Evolutionary conservation across 1,140 invertebrate species (phyloP), one percentile per base, ranked within the genome.

Genomic region (Drosophila nigrodunni): DNA sequence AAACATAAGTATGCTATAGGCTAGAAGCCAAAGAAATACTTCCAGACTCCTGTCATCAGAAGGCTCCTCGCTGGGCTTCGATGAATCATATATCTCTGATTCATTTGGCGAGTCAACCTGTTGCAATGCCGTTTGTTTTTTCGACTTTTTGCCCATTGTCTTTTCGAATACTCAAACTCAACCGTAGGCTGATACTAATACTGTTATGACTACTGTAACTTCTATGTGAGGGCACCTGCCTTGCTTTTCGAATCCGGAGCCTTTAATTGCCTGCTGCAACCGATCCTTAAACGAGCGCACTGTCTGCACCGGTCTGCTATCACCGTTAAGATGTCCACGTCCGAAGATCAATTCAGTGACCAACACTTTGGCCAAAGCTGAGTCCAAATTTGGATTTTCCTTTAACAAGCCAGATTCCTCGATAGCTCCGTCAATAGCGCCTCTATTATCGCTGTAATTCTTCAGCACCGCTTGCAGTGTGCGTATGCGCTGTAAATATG

Each of bases 281-380:
- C 93, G 87, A 54, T 95, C 94, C 92, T 95, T 93, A 92, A 96
- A 96, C 55, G 93, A 92, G 47, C 95, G 85, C 74, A 97, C 93
- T 43, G 95, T 96, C 93, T 94, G 82, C 52, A 96, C 93, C 6
- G 96, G 96, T 92, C 95, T 96, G 62, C 82, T 94, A 50, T 95
- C 93, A 11, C 94, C 94, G 59, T 94, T 94, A 10, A 97, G 93
- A n/a, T 85, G 66, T 91, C 94, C 94, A 93, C 96, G 96, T 46
- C 96, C 96, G 94, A 96, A 97, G n/a, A 98, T 91, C 25, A 97
- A 93, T 92, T 98, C 97, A 44, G 96, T 95, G 69, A 97, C 95
- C 6, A 98, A 93, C 79, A 97, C 93, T 92, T 94, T 95, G 1
- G 96, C 95, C 54, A 98, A 91, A 93, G 94, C 95, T 2, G 94